Evolutionary conservation across 2,113 vertebrate species (phyloP).

Genomic region (Diphyllodes magnificus): DNA sequence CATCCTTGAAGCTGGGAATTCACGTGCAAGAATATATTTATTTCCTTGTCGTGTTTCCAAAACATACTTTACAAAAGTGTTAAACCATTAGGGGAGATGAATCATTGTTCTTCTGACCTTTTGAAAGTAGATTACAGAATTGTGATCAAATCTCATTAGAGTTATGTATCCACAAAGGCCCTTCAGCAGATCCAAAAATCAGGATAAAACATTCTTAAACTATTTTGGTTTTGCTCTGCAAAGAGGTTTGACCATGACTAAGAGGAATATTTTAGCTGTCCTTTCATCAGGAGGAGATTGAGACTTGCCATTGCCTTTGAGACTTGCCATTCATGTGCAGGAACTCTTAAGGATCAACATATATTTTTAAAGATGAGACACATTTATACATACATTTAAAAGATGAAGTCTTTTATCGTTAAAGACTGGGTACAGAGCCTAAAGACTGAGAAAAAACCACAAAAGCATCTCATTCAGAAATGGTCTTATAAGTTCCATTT

Average conservation of each 20-base stretch:
- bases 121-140: background rate
- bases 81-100: background rate
- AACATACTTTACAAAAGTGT: background rate
- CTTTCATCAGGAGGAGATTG: background rate
- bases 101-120: background rate
- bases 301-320: background rate
- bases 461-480: background rate
- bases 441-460: background rate
- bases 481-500: background rate
- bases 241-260: background rate
- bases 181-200: background rate
- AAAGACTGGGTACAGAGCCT: background rate
- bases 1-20: background rate
- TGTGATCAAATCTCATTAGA: background rate
- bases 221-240: background rate
- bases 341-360: background rate
- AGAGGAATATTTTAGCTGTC: background rate
- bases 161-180: background rate
- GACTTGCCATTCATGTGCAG: background rate
- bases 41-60: background rate
- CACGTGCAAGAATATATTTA: background rate
- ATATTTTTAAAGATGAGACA: background rate
- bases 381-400: too few relatives aligned
- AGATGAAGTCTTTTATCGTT: background rate
- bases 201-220: background rate